Evolutionary conservation across 2,888 invertebrate genomes (phyloP), one percentile per base, ranked within the genome.

Genomic region (Diplazon laetatorius): DNA sequence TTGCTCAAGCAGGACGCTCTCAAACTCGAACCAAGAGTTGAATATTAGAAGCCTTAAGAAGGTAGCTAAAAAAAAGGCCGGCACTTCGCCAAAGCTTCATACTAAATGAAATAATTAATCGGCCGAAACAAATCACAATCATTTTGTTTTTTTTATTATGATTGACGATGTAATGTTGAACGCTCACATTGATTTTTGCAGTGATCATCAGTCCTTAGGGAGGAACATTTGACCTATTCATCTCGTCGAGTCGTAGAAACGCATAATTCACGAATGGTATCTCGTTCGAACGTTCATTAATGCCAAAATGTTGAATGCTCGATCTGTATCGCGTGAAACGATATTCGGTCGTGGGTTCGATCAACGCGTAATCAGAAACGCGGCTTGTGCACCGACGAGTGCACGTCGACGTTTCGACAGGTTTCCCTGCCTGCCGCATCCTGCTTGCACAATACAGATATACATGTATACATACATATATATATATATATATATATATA

Each of bases 321-420:
- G 22, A 39, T 18, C 18, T 37, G 25, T 50, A 48, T 37, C 39
- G n/a, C 22, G 22, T 14, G n/a, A n/a, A 5, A 14, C n/a, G 9
- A n/a, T n/a, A 52, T 30, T 52, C 14, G 14, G 4, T 52, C n/a
- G 14, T 25, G 25, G 5, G 25, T 4, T 22, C 25, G 57, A 57
- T 30, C 9, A 16, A 4, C 16, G 42, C 18, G 16, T 39, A 50
- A 60, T 60, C 48, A 59, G 37, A 25, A 60, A 50, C 48, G 60
- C 60, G 25, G 48, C 60, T 22, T 39, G 14, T 22, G 25, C 44
- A 37, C n/a, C 37, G 69, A 70, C 57, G 59, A 35, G 20, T 3
- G 46, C 39, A 50, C 46, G 25, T 50, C 59, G 48, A 70, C 70
- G 46, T 60, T 70, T 39, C 37, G 39, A 60, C 70, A 50, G 39